phyloP scores from a whole-genome alignment of 2,797 vertebrate genomes.

The Pangasius djambal region DNA sequence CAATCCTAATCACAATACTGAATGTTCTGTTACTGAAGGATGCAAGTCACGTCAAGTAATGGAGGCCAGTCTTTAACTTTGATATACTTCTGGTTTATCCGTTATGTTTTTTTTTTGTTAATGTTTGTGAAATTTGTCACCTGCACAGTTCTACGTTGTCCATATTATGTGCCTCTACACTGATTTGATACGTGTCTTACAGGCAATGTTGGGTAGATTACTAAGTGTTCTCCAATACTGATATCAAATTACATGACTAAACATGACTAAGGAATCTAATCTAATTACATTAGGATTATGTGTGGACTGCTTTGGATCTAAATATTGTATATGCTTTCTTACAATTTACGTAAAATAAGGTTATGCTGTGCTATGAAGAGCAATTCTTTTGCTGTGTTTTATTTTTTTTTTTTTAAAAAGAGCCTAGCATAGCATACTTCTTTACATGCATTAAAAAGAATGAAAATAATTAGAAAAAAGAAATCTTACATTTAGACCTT shows the following conservation, averaged over 20 bases:
- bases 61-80: neutral
- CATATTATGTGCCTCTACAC: neutral
- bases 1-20: neutral
- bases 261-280: neutral
- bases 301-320: neutral
- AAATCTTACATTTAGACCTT: neutral
- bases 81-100: neutral
- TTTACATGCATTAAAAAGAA: neutral
- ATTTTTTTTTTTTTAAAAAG: neutral
- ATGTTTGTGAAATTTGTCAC: neutral
- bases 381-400: neutral
- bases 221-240: neutral
- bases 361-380: neutral
- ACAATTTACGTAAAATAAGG: neutral
- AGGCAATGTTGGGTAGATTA: neutral
- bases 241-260: neutral
- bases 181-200: neutral
- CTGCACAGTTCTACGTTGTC: neutral
- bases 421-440: neutral
- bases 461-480: neutral
- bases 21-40: neutral
- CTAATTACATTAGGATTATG: neutral
- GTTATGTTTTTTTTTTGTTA: neutral
- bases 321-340: neutral
- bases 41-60: neutral